Evolutionary conservation across 1,140 invertebrate genomes (phyloP).

Genomic region (Drosophila chauvacae): DNA sequence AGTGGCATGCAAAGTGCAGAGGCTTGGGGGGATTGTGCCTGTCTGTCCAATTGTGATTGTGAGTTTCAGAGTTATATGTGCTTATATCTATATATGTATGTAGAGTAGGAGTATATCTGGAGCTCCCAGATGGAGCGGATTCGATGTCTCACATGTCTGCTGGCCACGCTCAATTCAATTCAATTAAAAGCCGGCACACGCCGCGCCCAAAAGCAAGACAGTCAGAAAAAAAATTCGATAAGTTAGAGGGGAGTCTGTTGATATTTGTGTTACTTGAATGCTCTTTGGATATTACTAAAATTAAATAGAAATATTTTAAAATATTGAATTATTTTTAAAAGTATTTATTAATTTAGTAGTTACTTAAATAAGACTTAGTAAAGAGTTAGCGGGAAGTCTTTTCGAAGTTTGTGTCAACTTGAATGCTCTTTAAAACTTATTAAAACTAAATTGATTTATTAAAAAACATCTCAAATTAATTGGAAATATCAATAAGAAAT

Average conservation of each 20-base stretch:
- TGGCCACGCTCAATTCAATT: conserved; percentile 67
- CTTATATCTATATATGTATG: background rate
- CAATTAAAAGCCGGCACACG: conserved; percentile 61
- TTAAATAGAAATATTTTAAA: background rate
- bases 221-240: conserved; percentile 11
- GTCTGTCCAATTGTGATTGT: conserved; percentile 10
- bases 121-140: conserved; percentile 29
- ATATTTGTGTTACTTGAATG: conserved; percentile 23
- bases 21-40: conserved; percentile 21
- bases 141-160: conserved; percentile 56
- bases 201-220: conserved; percentile 42
- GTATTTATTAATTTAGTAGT: too few species aligned
- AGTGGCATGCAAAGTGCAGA: conserved; percentile 52
- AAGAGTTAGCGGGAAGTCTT: too few species aligned
- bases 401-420: too few species aligned
- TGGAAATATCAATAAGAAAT: background rate
- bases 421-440: too few species aligned
- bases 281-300: conserved; percentile 8
- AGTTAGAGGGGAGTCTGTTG: background rate
- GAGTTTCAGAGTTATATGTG: background rate
- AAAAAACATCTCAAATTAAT: too few species aligned
- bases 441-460: background rate
- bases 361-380: too few species aligned
- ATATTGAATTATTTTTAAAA: too few species aligned
- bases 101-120: conserved; percentile 9